Evolutionary conservation across 2,888 invertebrate species (phyloP).

Genomic region (Drosophila meridiana): DNA sequence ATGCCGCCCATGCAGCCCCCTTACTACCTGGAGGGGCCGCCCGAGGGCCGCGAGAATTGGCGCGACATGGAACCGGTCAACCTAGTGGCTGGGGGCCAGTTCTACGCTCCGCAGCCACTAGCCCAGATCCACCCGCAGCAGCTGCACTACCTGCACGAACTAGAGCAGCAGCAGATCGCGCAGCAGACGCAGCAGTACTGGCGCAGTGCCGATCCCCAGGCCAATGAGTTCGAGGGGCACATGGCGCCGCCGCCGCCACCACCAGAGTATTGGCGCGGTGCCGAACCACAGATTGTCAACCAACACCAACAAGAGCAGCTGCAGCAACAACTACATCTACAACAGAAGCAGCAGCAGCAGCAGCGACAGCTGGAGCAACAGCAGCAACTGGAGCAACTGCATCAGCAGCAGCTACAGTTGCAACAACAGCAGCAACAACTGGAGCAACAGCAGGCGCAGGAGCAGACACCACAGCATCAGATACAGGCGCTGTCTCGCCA

Average conservation of each 20-base stretch:
- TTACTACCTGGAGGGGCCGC: fast-evolving
- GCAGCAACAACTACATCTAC: background rate
- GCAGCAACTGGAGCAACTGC: background rate
- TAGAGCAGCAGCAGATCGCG: background rate
- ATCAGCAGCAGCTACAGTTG: background rate
- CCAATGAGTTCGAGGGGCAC: background rate
- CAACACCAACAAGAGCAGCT: background rate
- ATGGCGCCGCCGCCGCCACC: background rate
- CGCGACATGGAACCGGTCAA: background rate
- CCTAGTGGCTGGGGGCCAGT: background rate
- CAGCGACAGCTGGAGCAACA: background rate
- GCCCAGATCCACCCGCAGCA: background rate
- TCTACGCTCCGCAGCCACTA: background rate
- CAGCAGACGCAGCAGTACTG: background rate
- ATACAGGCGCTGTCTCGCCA: background rate
- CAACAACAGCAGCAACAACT: background rate
- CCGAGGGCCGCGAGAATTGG: background rate
- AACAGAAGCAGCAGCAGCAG: background rate
- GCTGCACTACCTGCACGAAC: background rate
- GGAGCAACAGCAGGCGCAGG: background rate
- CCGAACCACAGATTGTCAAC: background rate
- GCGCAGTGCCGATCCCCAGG: background rate
- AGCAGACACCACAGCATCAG: background rate
- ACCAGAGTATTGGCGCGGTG: background rate
- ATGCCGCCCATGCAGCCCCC: background rate